Evolutionary conservation across 2,888 invertebrate genomes (phyloP), one percentile per base, ranked within the genome.

Genomic region (Dasypogon diadema): DNA sequence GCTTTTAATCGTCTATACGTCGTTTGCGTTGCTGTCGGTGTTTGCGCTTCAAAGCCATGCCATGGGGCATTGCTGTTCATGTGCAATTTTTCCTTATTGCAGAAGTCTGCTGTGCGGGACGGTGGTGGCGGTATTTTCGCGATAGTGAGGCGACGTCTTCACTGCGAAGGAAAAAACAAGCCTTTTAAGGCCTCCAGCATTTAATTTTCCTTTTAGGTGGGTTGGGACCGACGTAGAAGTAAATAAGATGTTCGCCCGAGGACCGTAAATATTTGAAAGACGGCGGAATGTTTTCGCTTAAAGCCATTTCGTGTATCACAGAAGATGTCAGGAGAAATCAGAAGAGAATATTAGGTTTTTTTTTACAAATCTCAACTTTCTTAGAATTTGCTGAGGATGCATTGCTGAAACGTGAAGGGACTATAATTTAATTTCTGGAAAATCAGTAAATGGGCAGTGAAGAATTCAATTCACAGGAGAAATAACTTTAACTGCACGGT

Each of bases 241-340:
- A 60, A 60, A 60, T 42, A 60, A 60, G 37, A 60, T 37, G 60
- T 42, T 42, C 2, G 34, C 60, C 60, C 2, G 18, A 60, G 37
- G 60, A 37, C n/a, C 18, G 60, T 26, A 16, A 60, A 60, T 60
- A 60, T 42, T 60, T 60, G 60, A 12, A 58, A 58, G 58, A 58
- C 34, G 34, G 8, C 18, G 58, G 30, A 58, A 34, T 26, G 12
- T 34, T 26, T 3, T 16, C 8, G 30, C 58, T 58, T 58, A 30
- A 58, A 58, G 18, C 34, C 58, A 34, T 16, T 58, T 58, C 16
- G 10, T 30, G 6, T 34, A 10, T 34, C n/a, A 6, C 14, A 30
- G 8, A n/a, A 58, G 10, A 30, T 5, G 34, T n/a, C n/a, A n/a
- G n/a, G n/a, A n/a, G n/a, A n/a, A n/a, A n/a, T n/a, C n/a, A n/a